Evolutionary conservation across 2,888 invertebrate species (phyloP).

Genomic region (Euclidia mi): DNA sequence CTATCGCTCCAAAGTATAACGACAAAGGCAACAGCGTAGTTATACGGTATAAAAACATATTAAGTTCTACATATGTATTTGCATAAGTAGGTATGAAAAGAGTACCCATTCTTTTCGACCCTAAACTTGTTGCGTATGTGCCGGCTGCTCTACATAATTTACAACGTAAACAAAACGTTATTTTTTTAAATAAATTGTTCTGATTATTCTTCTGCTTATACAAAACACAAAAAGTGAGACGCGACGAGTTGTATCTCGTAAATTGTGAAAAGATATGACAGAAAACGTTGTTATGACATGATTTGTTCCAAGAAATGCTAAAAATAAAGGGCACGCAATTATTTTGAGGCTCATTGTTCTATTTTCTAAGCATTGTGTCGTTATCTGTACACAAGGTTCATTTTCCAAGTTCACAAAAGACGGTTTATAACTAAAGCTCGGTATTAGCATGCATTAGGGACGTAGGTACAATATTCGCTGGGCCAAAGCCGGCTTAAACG

Average conservation of each 20-base stretch:
- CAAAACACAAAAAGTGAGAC: neutral
- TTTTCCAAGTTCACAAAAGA: conserved; percentile 49
- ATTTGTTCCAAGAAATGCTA: conserved; percentile 26
- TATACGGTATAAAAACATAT: no score
- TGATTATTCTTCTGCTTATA: neutral
- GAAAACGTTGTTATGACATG: conserved; percentile 38
- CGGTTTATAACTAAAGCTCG: conserved; percentile 41
- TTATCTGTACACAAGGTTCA: conserved; percentile 40
- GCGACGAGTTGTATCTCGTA: conserved; percentile 3
- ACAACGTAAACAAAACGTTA: no score
- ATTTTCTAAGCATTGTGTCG: conserved; percentile 33
- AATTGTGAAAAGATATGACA: conserved; percentile 24
- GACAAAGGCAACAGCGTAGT: no score
- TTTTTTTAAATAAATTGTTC: no score
- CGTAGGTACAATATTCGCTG: conserved; percentile 51
- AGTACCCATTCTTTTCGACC: no score
- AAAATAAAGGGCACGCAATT: conserved; percentile 31
- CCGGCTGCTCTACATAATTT: no score
- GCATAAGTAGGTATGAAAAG: no score
- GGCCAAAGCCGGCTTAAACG: conserved; percentile 51
- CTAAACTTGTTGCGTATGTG: no score
- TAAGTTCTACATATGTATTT: no score
- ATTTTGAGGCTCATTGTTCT: conserved; percentile 24
- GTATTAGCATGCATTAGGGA: conserved; percentile 53
- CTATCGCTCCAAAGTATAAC: no score